Evolutionary conservation across 2,888 invertebrate genomes (phyloP).

Genomic region (Ypsolopha sequella): DNA sequence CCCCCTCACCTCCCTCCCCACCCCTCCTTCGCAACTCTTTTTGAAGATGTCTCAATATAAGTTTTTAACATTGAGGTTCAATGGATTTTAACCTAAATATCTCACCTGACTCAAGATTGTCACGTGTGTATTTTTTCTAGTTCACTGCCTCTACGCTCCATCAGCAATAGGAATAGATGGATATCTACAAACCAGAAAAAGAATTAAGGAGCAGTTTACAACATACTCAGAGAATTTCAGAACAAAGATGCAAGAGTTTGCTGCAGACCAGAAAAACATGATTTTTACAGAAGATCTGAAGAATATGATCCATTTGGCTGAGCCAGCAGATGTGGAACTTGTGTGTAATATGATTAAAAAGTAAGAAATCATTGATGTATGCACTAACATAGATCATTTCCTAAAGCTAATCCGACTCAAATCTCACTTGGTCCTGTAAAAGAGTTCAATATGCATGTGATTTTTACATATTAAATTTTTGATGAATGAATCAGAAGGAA

Average conservation of each 20-base stretch:
- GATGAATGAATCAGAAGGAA: too few relatives aligned
- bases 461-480: too few relatives aligned
- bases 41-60: too few relatives aligned
- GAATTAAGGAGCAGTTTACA: conserved; percentile 70
- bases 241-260: conserved; percentile 77
- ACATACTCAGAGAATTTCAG: conserved; percentile 76
- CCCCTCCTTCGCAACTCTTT: too few relatives aligned
- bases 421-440: too few relatives aligned
- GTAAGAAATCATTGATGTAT: conserved; percentile 39
- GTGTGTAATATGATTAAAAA: conserved; percentile 78
- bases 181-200: conserved; percentile 66
- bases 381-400: not conserved
- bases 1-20: too few relatives aligned
- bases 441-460: too few relatives aligned
- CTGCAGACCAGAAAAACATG: conserved; percentile 70
- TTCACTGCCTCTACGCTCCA: conserved; percentile 63
- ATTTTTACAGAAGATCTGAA: conserved; percentile 90
- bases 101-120: too few relatives aligned
- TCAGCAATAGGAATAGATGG: conserved; percentile 73
- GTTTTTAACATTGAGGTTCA: too few relatives aligned
- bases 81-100: too few relatives aligned
- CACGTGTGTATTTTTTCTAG: conserved; percentile 32
- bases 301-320: conserved; percentile 80
- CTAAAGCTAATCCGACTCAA: too few relatives aligned
- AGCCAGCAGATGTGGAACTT: conserved; percentile 74